Percentiles rank a stretch among this genome's conserved stretches.
Conservation (phyloP, 2,113 vertebrate genomes). For the Motacilla tschutschensis region DNA sequence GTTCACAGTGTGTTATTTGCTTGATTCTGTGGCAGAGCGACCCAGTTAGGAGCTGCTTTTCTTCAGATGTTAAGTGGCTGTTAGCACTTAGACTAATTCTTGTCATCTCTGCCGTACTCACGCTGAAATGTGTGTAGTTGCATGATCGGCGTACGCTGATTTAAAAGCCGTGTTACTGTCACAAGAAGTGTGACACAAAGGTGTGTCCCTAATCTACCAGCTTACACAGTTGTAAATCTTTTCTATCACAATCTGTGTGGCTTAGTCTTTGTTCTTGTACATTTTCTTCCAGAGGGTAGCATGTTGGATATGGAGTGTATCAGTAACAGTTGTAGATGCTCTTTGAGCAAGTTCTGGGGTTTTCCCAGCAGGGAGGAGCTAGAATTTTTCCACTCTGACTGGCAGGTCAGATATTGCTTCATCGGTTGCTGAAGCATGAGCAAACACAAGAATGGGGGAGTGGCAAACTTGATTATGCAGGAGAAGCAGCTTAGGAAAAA, state of each 20-base stretch:
- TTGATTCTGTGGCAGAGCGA: background rate
- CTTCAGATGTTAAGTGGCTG: background rate
- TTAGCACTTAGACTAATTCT: background rate
- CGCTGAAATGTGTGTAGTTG: background rate
- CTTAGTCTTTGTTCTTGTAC: background rate
- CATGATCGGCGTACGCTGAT: fast-evolving
- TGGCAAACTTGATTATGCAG: background rate
- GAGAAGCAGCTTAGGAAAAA: background rate
- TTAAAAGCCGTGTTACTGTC: background rate
- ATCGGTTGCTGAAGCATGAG: background rate
- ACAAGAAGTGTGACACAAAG: background rate
- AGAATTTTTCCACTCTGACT: background rate
- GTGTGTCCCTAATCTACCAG: background rate
- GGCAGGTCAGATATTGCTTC: background rate
- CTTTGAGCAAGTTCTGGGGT: background rate
- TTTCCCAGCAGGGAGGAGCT: background rate
- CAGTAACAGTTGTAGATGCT: background rate
- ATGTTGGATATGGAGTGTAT: background rate
- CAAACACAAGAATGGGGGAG: background rate
- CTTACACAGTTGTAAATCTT: background rate
- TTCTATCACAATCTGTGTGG: fast-evolving
- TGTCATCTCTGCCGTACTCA: background rate
- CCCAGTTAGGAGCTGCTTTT: background rate
- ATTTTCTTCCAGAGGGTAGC: background rate
- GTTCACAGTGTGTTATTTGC: background rate